phyloP scores from a whole-genome alignment of 2,797 vertebrate species.

The Echeneis naucrates region DNA sequence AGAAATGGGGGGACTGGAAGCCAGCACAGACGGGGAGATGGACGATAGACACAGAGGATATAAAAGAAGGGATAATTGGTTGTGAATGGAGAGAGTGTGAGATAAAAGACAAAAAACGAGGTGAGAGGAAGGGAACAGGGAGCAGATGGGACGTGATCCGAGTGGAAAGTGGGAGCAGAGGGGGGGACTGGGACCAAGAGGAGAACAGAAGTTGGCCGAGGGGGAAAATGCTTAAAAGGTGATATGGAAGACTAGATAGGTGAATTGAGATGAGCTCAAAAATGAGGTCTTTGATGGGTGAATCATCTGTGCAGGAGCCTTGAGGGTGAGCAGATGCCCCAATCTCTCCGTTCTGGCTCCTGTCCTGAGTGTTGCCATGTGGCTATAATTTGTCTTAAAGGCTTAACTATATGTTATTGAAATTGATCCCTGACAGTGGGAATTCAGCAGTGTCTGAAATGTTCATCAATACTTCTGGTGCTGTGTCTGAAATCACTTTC shows the following conservation, averaged over 20 bases:
- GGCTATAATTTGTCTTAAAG: constrained; percentile 11
- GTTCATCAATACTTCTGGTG: not conserved
- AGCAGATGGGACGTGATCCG: constrained; percentile 50
- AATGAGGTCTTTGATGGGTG: constrained; percentile 49
- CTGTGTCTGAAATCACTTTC: not conserved
- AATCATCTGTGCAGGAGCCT: not conserved
- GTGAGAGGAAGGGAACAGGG: constrained; percentile 28
- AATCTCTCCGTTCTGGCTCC: constrained; percentile 16
- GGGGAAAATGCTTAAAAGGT: constrained; percentile 37
- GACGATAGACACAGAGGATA: constrained; percentile 58
- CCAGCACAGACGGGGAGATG: constrained; percentile 38
- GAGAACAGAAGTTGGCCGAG: constrained; percentile 25
- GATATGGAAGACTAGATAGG: constrained; percentile 32
- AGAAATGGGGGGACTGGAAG: constrained; percentile 54
- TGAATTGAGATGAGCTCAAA: constrained; percentile 28
- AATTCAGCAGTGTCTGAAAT: not conserved
- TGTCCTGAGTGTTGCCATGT: not conserved
- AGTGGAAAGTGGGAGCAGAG: constrained; percentile 40
- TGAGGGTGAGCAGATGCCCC: constrained; percentile 8
- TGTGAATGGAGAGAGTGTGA: constrained; percentile 29
- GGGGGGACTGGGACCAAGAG: constrained; percentile 10
- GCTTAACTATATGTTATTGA: not conserved
- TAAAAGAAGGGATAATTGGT: constrained; percentile 53
- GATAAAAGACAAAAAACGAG: constrained; percentile 53
- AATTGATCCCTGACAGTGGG: not conserved